Evolutionary conservation across 2,888 invertebrate genomes (phyloP).

Genomic region (Trichacis sp.): DNA sequence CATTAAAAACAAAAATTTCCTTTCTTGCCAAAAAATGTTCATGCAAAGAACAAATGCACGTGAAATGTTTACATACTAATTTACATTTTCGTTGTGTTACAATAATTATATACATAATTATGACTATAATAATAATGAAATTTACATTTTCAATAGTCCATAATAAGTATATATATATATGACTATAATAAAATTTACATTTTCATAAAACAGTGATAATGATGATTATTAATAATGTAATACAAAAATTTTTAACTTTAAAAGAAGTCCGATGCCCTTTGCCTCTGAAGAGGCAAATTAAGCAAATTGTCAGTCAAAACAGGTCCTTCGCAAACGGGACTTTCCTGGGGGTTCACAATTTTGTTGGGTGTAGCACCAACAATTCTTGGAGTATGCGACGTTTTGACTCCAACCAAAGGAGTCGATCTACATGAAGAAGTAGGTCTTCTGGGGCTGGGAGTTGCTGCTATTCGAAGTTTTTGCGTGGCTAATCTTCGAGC

Average conservation of each 20-base stretch:
- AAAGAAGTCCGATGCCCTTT: conserved; percentile 87
- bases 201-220: too few relatives aligned
- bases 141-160: too few relatives aligned
- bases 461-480: conserved; percentile 69
- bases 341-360: conserved; percentile 37
- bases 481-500: conserved; percentile 87
- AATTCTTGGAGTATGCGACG: conserved; percentile 63
- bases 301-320: conserved; percentile 86
- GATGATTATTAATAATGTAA: too few relatives aligned
- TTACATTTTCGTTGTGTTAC: too few relatives aligned
- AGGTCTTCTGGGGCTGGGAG: conserved; percentile 64
- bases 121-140: too few relatives aligned
- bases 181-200: too few relatives aligned
- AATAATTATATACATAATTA: too few relatives aligned
- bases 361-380: conserved; percentile 53
- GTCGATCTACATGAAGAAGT: conserved; percentile 65
- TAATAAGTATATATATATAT: too few relatives aligned
- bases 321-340: conserved; percentile 50
- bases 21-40: too few relatives aligned
- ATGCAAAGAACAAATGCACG: too few relatives aligned
- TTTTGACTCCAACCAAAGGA: conserved; percentile 62
- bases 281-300: conserved; percentile 80
- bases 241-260: conserved; percentile 4
- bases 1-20: too few relatives aligned
- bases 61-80: too few relatives aligned